phyloP scores from a whole-genome alignment of 2,888 invertebrate genomes.

The Macrophya alboannulata region DNA sequence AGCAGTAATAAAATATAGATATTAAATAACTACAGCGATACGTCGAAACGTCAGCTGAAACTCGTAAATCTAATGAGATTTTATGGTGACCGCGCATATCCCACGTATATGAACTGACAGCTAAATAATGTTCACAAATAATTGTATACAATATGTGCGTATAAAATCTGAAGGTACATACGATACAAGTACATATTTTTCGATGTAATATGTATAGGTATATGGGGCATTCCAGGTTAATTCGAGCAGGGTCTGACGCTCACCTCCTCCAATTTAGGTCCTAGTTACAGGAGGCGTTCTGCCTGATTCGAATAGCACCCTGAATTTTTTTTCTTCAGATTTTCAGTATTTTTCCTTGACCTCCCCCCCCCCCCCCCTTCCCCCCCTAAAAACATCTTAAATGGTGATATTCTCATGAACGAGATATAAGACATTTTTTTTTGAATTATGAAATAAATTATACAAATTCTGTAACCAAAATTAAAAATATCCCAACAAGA shows the following conservation, averaged over 20 bases:
- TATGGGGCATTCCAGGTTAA: no score
- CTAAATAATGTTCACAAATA: constrained; percentile 5
- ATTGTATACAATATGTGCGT: constrained; percentile 18
- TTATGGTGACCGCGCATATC: constrained; percentile 15
- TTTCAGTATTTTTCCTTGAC: no score
- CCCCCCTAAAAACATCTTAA: neutral
- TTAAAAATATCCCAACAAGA: neutral
- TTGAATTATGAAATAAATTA: neutral
- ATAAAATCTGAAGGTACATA: neutral
- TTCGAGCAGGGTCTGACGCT: no score
- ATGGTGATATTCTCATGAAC: neutral
- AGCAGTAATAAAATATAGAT: constrained; percentile 14
- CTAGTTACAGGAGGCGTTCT: no score
- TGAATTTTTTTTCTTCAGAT: no score
- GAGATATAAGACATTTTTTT: neutral
- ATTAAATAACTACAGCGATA: constrained; percentile 21
- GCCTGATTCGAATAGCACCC: no score
- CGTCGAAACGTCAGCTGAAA: constrained; percentile 28
- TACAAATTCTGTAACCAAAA: neutral
- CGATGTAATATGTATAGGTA: neutral
- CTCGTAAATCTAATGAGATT: constrained; percentile 28
- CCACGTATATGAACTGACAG: neutral
- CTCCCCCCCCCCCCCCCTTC: neutral
- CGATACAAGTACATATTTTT: neutral
- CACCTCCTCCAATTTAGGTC: no score